Base-by-base conservation (phyloP, 2,113 vertebrate genomes). In the Trematocara macrostoma region DNA sequence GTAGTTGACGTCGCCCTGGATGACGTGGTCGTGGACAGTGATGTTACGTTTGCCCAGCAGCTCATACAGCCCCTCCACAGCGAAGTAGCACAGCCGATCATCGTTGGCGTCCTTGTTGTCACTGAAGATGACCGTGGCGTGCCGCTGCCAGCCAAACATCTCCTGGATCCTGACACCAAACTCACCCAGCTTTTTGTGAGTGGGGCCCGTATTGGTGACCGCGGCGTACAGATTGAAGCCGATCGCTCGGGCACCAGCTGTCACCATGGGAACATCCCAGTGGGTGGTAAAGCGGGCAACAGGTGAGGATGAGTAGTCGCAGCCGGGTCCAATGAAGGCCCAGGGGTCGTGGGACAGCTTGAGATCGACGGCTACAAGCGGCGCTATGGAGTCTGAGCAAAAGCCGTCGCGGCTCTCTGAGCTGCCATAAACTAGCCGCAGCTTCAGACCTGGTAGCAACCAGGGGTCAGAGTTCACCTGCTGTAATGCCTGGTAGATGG, bases 241-340 rank as follows among this genome's bases (percentile, higher is more conserved):
- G 2, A 95, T 59, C 0, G 98, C 98, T 0, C 96, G 94, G 0
- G 98, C 98, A 0, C 97, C 98, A 0, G 97, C 98, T 0, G 98
- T 99, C 71, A 99, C 94, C 91, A 98, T 96, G 2, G 98, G 98
- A 8, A 98, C 96, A 1, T 93, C 95, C 98, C 98, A 98, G 92
- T 98, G 98, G 1, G 96, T 94, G 0, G 97, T 97, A 91, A 98
- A 98, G 0, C 97, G 97, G 1, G 96, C 97, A 3, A 98, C 98
- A 0, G 97, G 97, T 0, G 98, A 97, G 0, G 98, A 95, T 0
- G 97, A 93, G 69, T 98, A 99, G 79, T 97, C 97, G 10, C 98
- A 98, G 1, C 98, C 98, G 0, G 98, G 98, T 0, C 98, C 98
- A 8, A 99, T 45, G 79, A 99, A 98, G 3, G 95, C 97, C 4